Conservation (phyloP, 2,888 invertebrate species). For the Gandaritis pyraliata region DNA sequence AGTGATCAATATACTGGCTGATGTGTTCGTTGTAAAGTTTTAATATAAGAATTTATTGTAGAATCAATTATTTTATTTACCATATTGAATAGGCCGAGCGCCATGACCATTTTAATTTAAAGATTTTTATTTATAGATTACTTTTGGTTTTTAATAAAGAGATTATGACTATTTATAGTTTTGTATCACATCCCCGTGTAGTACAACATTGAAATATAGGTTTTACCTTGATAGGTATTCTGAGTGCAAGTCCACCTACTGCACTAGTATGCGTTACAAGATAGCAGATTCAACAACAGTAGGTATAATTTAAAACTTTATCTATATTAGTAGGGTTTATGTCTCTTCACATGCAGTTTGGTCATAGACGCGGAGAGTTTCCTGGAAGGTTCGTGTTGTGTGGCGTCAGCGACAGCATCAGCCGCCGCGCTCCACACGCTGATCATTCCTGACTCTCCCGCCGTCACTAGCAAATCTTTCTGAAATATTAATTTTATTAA, state of each 20-base stretch:
- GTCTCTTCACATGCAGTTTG: slow-evolving; percentile 57
- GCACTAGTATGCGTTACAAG: no score
- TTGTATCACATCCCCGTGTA: no score
- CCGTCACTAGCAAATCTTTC: slow-evolving; percentile 87
- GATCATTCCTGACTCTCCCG: slow-evolving; percentile 89
- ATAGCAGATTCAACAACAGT: no score
- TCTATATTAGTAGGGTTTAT: slow-evolving; percentile 61
- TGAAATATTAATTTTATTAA: slow-evolving; percentile 63
- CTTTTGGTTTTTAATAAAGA: slow-evolving; percentile 64
- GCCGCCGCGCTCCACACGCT: slow-evolving; percentile 84
- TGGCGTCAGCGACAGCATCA: slow-evolving; percentile 4
- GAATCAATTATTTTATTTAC: slow-evolving; percentile 35
- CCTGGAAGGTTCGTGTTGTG: slow-evolving; percentile 9
- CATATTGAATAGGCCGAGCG: slow-evolving; percentile 22
- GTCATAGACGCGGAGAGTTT: slow-evolving; percentile 46
- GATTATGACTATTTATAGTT: slow-evolving; percentile 41
- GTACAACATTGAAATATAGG: no score
- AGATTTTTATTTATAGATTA: slow-evolving; percentile 42
- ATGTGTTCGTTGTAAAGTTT: slow-evolving; percentile 35
- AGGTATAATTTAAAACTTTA: background rate
- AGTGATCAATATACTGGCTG: slow-evolving; percentile 23
- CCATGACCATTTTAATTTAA: slow-evolving; percentile 38
- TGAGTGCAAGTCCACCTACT: no score
- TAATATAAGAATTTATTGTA: slow-evolving; percentile 39
- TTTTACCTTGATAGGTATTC: no score